Evolutionary conservation across 2,797 vertebrate species (phyloP).

Genomic region (Notolabrus celidotus): DNA sequence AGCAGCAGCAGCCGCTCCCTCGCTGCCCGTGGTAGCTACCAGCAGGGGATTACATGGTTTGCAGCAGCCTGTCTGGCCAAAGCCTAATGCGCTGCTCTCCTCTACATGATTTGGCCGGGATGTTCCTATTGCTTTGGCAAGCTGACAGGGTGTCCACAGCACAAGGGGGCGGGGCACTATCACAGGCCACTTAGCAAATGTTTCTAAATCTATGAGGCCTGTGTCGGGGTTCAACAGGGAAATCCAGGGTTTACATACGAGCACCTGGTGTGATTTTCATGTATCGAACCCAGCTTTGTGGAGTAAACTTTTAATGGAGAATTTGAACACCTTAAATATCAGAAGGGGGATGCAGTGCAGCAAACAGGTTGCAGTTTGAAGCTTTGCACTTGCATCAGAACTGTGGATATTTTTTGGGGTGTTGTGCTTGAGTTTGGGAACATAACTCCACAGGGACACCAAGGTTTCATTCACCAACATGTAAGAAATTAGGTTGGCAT

Average conservation of each 20-base stretch:
- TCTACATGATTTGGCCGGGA: constrained; percentile 39
- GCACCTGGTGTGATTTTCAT: background rate
- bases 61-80: constrained; percentile 31
- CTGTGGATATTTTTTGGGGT: too few relatives aligned
- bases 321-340: background rate
- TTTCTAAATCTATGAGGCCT: constrained; percentile 27
- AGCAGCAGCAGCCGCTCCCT: constrained; percentile 17
- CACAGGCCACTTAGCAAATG: background rate
- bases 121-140: constrained; percentile 30
- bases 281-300: background rate
- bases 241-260: constrained; percentile 9
- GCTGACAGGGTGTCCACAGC: constrained; percentile 32
- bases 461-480: too few relatives aligned
- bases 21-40: constrained; percentile 12
- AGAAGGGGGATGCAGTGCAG: too few relatives aligned
- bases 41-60: constrained; percentile 48
- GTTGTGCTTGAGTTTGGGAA: too few relatives aligned
- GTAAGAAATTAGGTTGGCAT: too few relatives aligned
- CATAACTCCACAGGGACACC: too few relatives aligned
- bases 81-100: constrained; percentile 38
- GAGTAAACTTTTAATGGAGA: background rate
- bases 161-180: background rate
- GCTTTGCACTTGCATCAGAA: too few relatives aligned
- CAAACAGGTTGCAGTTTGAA: too few relatives aligned
- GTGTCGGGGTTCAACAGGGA: constrained; percentile 24